Conservation (phyloP, 2,797 vertebrate species). For the Heteromormyrus szaboi region DNA sequence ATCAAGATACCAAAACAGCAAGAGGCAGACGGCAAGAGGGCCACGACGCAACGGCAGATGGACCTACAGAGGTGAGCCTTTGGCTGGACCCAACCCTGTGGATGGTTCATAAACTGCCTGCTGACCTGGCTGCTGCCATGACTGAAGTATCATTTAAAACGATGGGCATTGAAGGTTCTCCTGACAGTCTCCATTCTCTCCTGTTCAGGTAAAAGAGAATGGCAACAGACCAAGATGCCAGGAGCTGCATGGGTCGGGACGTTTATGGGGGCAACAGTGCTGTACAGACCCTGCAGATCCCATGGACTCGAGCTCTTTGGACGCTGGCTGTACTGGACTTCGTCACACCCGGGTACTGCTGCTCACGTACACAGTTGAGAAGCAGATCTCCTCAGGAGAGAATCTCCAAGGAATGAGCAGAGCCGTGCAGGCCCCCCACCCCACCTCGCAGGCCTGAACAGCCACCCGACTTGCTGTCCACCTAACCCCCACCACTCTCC, state of each 20-base stretch:
- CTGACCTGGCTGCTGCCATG: background rate
- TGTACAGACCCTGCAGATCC: constrained; percentile 64
- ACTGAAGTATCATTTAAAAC: background rate
- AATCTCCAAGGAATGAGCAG: constrained; percentile 65
- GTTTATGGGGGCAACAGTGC: constrained; percentile 53
- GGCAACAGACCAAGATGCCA: constrained; percentile 52
- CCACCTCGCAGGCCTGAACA: constrained; percentile 56
- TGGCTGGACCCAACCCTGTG: background rate
- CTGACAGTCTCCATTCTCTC: background rate
- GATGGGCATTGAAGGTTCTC: background rate
- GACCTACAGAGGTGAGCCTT: constrained; percentile 83
- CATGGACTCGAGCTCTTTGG: constrained; percentile 72
- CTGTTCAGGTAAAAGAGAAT: constrained; percentile 86
- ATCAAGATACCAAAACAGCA: constrained; percentile 94
- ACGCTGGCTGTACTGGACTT: constrained; percentile 49
- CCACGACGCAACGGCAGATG: constrained; percentile 88
- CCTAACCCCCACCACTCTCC: background rate
- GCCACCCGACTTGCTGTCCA: background rate
- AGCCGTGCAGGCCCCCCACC: background rate
- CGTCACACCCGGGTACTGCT: background rate
- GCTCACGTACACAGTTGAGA: background rate
- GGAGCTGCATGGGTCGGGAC: constrained; percentile 58
- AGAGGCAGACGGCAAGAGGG: constrained; percentile 72
- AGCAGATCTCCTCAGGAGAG: constrained; percentile 62
- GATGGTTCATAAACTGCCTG: background rate